These are phyloP conservation scores for Crossocerus cetratus DNA, from an alignment of 2,888 invertebrate genomes.

Conservation along the genomic window DNA sequence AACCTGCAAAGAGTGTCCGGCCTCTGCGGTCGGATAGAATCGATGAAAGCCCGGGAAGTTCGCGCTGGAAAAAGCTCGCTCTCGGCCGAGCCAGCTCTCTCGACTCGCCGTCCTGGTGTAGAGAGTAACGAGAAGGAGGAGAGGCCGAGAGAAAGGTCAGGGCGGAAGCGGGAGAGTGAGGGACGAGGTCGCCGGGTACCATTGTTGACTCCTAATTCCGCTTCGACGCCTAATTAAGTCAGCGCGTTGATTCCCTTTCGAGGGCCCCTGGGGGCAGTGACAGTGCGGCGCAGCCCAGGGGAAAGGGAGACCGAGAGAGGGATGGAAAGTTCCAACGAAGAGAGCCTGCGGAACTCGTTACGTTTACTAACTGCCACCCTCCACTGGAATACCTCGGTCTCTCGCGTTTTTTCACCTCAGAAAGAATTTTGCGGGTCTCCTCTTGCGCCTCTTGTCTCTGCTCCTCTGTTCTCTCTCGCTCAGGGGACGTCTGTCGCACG, in stretches of 20 bases:
- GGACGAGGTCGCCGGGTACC: constrained; percentile 22
- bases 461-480: too few species aligned
- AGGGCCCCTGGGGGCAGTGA: constrained; percentile 16
- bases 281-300: neutral
- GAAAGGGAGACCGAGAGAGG: constrained; percentile 13
- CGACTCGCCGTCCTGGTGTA: neutral
- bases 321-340: constrained; percentile 28
- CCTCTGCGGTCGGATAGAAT: constrained; percentile 43
- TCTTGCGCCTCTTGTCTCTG: too few species aligned
- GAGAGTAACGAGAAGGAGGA: neutral
- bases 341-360: constrained; percentile 39
- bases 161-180: neutral
- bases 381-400: constrained; percentile 21
- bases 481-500: too few species aligned
- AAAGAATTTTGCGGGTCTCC: neutral
- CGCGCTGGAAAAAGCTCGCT: constrained; percentile 32
- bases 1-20: constrained; percentile 47
- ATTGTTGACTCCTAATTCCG: constrained; percentile 62
- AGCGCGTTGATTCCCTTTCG: constrained; percentile 50
- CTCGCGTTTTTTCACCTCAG: constrained; percentile 9
- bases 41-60: constrained; percentile 41
- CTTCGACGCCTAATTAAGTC: constrained; percentile 61
- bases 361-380: constrained; percentile 15
- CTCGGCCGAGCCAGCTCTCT: neutral
- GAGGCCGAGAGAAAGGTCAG: constrained; percentile 7